Percentiles rank a stretch among this genome's conserved stretches.
phyloP scores from a whole-genome alignment of 2,888 invertebrate genomes.

The Catocala nupta region DNA sequence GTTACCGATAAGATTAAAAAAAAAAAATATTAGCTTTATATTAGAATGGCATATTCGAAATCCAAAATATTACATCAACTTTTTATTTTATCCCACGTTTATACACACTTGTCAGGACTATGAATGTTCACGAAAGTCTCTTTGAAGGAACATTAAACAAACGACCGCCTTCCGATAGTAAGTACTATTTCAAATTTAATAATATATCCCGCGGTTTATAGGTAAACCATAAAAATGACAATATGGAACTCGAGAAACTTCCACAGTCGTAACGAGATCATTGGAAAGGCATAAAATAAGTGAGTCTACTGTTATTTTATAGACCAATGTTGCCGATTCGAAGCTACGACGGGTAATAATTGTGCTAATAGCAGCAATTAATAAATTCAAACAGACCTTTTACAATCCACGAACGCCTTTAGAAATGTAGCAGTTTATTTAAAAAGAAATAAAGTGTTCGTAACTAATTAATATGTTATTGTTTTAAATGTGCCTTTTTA shows the following conservation, averaged over 20 bases:
- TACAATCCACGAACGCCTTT: slow-evolving; percentile 24
- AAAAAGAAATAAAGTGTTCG: no score
- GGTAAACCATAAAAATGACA: slow-evolving; percentile 25
- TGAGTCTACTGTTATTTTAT: slow-evolving; percentile 34
- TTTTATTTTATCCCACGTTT: no score
- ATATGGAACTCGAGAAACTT: slow-evolving; percentile 24
- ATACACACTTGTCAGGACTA: slow-evolving; percentile 1
- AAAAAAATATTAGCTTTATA: no score
- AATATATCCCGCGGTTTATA: slow-evolving; percentile 18
- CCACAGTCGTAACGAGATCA: slow-evolving; percentile 28
- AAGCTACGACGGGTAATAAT: slow-evolving; percentile 38
- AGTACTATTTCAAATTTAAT: slow-evolving; percentile 18
- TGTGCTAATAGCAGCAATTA: slow-evolving; percentile 29
- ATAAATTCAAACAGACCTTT: slow-evolving; percentile 28
- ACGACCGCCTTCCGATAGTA: slow-evolving; percentile 11
- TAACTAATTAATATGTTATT: no score
- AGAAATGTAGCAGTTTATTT: neutral
- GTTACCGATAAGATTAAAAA: no score
- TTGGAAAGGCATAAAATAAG: slow-evolving; percentile 44
- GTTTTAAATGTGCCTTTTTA: no score
- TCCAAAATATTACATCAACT: no score
- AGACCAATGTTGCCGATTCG: slow-evolving; percentile 33
- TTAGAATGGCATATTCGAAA: no score
- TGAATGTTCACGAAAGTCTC: slow-evolving; percentile 6
- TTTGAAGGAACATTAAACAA: slow-evolving; percentile 11